phyloP scores from a whole-genome alignment of 2,888 invertebrate species.

The Oegoconia quadripuncta region DNA sequence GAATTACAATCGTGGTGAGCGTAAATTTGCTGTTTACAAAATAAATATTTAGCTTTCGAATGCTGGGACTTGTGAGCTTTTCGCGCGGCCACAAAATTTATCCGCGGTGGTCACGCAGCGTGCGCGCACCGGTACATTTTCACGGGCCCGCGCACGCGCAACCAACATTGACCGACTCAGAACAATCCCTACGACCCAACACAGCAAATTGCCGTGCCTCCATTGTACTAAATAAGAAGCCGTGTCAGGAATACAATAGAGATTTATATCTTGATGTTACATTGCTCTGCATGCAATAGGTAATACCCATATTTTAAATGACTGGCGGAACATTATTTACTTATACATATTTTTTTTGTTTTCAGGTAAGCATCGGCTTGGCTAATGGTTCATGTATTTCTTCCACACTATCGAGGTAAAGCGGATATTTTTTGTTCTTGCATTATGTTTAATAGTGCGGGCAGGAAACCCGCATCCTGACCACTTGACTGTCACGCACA shows the following conservation, averaged over 20 bases:
- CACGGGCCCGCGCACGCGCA: slow-evolving; percentile 34
- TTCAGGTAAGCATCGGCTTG: slow-evolving; percentile 39
- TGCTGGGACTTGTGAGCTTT: slow-evolving; percentile 5
- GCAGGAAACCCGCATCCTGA: slow-evolving; percentile 9
- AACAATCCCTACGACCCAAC: slow-evolving; percentile 27
- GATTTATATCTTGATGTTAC: slow-evolving; percentile 2
- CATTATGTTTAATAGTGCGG: background rate
- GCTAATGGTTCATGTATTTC: background rate
- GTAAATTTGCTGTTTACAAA: background rate
- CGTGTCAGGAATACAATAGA: slow-evolving; percentile 39
- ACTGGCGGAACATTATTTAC: slow-evolving; percentile 6
- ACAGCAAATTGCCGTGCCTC: slow-evolving; percentile 37
- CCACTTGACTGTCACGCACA: slow-evolving; percentile 4
- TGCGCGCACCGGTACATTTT: slow-evolving; percentile 39
- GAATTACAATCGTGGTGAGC: background rate
- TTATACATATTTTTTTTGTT: slow-evolving; percentile 33
- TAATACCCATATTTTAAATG: background rate
- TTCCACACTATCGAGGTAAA: background rate
- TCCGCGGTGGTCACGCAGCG: slow-evolving; percentile 18
- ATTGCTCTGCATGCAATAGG: too few relatives aligned
- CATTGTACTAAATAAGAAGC: slow-evolving; percentile 53
- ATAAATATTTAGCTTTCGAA: slow-evolving; percentile 7
- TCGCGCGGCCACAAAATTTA: slow-evolving; percentile 7
- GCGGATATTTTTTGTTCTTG: slow-evolving; percentile 2
- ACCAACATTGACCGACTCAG: slow-evolving; percentile 21